phyloP scores from a whole-genome alignment of 37 sponge, comb jelly and placozoan species.

The Spongilla lacustris region DNA sequence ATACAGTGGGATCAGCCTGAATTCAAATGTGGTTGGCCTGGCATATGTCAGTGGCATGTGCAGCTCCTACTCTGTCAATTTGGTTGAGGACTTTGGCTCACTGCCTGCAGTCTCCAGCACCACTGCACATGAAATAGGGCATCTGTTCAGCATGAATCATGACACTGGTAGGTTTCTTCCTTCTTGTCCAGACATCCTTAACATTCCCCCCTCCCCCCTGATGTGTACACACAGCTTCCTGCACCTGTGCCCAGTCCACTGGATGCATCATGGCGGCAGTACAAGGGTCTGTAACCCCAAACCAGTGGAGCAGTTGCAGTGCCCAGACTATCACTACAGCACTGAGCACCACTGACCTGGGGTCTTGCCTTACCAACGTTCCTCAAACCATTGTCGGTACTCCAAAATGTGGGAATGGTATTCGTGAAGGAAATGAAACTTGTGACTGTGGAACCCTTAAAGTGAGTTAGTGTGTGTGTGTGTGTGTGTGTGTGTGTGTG shows the following conservation, averaged over 20 bases:
- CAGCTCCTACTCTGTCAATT: conserved; percentile 9
- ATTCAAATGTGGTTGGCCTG: conserved; percentile 49
- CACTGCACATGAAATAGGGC: conserved; percentile 85
- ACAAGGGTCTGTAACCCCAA: conserved; percentile 10
- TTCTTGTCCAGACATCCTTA: neutral
- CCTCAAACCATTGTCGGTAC: conserved; percentile 36
- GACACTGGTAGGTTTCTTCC: conserved; percentile 36
- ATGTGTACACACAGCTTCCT: neutral
- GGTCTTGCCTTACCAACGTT: conserved; percentile 33
- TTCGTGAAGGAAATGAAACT: conserved; percentile 66
- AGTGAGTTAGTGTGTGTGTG: neutral
- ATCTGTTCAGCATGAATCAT: conserved; percentile 77
- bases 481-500: neutral
- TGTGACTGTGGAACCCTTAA: conserved; percentile 81
- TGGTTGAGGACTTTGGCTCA: conserved; percentile 52
- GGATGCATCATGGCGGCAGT: conserved; percentile 57
- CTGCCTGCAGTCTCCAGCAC: conserved; percentile 30
- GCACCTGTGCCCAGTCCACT: conserved; percentile 11
- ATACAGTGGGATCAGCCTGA: conserved; percentile 44
- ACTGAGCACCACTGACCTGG: neutral
- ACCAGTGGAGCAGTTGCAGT: conserved; percentile 51
- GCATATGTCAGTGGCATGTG: conserved; percentile 67
- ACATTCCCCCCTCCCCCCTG: neutral
- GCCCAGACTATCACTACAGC: neutral
- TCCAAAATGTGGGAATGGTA: conserved; percentile 82